Base-by-base conservation (phyloP, 2,888 invertebrate species). In the Abrostola triplasia region DNA sequence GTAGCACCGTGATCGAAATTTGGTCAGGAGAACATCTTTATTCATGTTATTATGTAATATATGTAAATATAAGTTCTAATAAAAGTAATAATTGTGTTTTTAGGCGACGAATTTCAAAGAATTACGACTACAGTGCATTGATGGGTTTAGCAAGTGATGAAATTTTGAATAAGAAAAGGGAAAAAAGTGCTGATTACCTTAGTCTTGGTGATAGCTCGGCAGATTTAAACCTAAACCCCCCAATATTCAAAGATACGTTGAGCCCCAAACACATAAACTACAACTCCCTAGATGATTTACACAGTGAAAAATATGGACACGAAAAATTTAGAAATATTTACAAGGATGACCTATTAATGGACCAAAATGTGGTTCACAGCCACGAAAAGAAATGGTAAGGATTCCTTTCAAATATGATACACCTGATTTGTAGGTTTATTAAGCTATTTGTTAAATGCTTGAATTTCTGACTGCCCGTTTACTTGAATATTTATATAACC, bases 301-400 rank as follows among this genome's bases (percentile, higher is more conserved):
- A 59, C 47, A 60, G 64, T 36, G 64, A 38, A 5, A 77, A 80
- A 54, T 50, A 58, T 52, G 47, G 49, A n/a, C 62, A 71, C 50
- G 70, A 77, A 7, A 73, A 76, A 67, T 67, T 62, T 6, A 65
- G 67, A 53, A 64, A 72, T n/a, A 58, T 63, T 54, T 65, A 71
- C 57, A 73, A 70, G 44, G 75, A 79, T 37, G 68, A 74, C 13
- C 58, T 72, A 9, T 50, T 69, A 4, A 36, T 57, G 37, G 70
- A 76, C 52, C 68, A 13, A 36, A 67, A 63, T 42, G 12, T 49
- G 4, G 47, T 44, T 7, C 80, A 76, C 41, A 76, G 61, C 59
- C 77, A 78, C 0, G 75, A 83, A 40, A 87, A 84, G 36, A 88
- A 88, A 76, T 84, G 87, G 89, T 89, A 67, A 77, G 75, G 36